These are phyloP conservation scores for Himalopsyche anomala DNA, from an alignment of 2,888 invertebrate genomes.

Conservation along the genomic window DNA sequence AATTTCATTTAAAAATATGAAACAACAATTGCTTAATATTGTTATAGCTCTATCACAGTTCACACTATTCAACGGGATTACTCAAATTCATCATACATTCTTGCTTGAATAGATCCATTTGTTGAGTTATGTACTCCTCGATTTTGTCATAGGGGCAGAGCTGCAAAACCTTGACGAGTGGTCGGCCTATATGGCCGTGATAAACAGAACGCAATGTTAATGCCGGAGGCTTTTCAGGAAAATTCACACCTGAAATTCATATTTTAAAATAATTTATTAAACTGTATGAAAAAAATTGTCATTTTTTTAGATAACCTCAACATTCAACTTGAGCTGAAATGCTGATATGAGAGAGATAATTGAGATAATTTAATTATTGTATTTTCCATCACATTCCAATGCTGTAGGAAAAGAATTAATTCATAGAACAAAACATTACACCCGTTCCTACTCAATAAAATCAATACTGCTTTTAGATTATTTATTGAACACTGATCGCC, in stretches of 20 bases:
- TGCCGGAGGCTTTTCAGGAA: slow-evolving; percentile 77
- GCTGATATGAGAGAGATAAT: no score
- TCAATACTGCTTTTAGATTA: no score
- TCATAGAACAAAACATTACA: no score
- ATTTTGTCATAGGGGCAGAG: slow-evolving; percentile 74
- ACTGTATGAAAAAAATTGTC: no score
- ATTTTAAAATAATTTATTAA: no score
- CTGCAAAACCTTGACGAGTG: slow-evolving; percentile 72
- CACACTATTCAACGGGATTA: background rate
- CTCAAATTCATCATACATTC: slow-evolving; percentile 69
- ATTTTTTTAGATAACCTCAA: no score
- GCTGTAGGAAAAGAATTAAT: no score
- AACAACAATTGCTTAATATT: background rate
- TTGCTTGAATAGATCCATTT: slow-evolving; percentile 74
- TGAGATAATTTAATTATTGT: no score
- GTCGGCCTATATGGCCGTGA: slow-evolving; percentile 74
- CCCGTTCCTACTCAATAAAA: no score
- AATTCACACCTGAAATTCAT: slow-evolving; percentile 69
- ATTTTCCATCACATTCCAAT: no score
- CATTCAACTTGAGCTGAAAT: no score
- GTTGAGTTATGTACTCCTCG: slow-evolving; percentile 74
- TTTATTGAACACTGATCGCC: no score
- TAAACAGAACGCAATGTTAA: slow-evolving; percentile 78
- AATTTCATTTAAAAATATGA: background rate
- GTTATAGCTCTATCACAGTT: background rate